Evolutionary conservation across 2,888 invertebrate species (phyloP), one percentile per base, ranked within the genome.

Genomic region (Adineta ricciae): DNA sequence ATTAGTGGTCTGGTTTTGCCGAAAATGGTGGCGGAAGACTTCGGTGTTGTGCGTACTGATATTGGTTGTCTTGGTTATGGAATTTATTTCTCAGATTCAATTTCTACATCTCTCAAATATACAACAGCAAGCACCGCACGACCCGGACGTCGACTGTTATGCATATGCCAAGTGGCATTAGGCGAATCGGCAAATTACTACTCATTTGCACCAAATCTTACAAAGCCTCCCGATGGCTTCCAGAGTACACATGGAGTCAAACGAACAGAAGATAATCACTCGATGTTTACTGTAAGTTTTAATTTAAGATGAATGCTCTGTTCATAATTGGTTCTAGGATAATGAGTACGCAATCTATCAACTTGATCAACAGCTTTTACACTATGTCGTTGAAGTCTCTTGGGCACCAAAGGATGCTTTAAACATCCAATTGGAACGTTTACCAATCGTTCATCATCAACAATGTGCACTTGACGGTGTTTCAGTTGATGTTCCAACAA

Each of bases 271-370:
- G 86, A 87, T n/a, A 83, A 83, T 19, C 84, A 86, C 3, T 89
- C 89, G 32, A 86, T 87, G 8, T 90, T 90, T 86, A 87, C 7
- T n/a, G 56, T 56, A 56, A n/a, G 21, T 56, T n/a, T n/a, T n/a
- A n/a, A n/a, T n/a, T n/a, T n/a, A n/a, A n/a, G n/a, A n/a, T n/a
- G n/a, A n/a, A n/a, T n/a, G n/a, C n/a, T n/a, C n/a, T n/a, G n/a
- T n/a, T n/a, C n/a, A n/a, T n/a, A n/a, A n/a, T n/a, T n/a, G n/a
- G n/a, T n/a, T n/a, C n/a, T n/a, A 88, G 88, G 88, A 89, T 86
- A 89, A 90, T 87, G 90, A 90, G 87, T 90, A 87, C 88, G 90
- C 88, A 9, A 87, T 90, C 16, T 90, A 90, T 87, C 87, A 87
- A 36, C 87, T 88, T 7, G 87, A 87, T 50, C 90, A 90, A 86